Conservation (phyloP, 2,888 invertebrate species). For the Pollenia angustigena region DNA sequence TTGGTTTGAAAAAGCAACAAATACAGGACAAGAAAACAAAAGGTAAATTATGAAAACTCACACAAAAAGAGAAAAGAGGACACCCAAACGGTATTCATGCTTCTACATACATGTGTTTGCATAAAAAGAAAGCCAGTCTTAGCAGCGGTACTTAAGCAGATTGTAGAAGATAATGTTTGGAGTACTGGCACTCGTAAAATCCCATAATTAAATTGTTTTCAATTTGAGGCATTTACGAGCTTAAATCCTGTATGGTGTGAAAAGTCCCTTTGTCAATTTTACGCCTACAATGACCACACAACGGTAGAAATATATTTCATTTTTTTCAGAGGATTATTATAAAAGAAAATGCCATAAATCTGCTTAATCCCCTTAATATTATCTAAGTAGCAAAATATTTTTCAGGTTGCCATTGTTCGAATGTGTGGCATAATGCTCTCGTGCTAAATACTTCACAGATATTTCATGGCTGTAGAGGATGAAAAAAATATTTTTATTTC, state of each 20-base stretch:
- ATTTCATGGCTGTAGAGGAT: not conserved
- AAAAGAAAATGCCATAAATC: slow-evolving; percentile 36
- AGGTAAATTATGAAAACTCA: slow-evolving; percentile 35
- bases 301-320: not conserved
- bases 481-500: slow-evolving; percentile 3
- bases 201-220: slow-evolving; percentile 59
- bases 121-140: not conserved
- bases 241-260: slow-evolving; percentile 80
- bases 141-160: slow-evolving; percentile 22
- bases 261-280: slow-evolving; percentile 78
- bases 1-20: slow-evolving; percentile 45
- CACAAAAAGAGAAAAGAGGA: not conserved
- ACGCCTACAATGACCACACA: slow-evolving; percentile 69
- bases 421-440: slow-evolving; percentile 2
- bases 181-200: slow-evolving; percentile 49
- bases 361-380: slow-evolving; percentile 54
- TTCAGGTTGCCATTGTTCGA: not conserved
- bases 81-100: not conserved
- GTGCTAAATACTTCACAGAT: slow-evolving; percentile 38
- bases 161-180: not conserved
- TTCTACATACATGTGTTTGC: not conserved
- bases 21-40: not conserved
- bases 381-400: slow-evolving; percentile 26
- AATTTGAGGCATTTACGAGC: slow-evolving; percentile 38
- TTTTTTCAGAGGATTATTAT: slow-evolving; percentile 1